Evolutionary conservation across 2,797 vertebrate genomes (phyloP), one percentile per base, ranked within the genome.

Genomic region (Oophaga sylvatica): DNA sequence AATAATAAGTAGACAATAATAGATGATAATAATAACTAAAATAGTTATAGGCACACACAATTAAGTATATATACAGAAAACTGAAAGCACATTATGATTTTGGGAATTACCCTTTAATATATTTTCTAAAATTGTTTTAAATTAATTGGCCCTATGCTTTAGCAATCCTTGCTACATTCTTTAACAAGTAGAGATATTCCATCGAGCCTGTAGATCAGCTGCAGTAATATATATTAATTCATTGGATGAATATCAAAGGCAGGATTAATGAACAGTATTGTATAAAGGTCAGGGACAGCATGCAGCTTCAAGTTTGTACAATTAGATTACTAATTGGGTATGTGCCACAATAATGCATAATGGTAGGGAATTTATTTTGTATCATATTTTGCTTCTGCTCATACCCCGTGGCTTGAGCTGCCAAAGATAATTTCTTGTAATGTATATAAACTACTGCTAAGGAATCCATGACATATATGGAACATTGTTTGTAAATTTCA

Each of bases 261-360:
- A 85, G 73, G 60, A 85, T 85, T 78, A 85, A 77, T 85, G 83
- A 85, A 85, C 71, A 85, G 73, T 65, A 78, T 85, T 77, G 73
- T 85, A 22, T 78, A 85, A 85, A 85, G 83, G 83, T 85, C 83
- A 85, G 20, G 41, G 83, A 76, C 83, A 78, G 60, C 41, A 17
- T 63, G 73, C 60, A 85, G 56, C 83, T 67, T 78, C 83, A 85
- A 85, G 41, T 76, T 85, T 78, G 71, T 60, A 78, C 83, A 85
- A 85, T 85, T 85, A 78, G 73, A 85, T 85, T 85, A 85, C 73
- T 77, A n/a, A 62, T 78, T 85, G 83, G 83, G 83, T 56, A 67
- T 26, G 17, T 85, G 83, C 83, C 83, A 85, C 60, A 67, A 85
- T 60, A 85, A 85, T 53, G 53, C 63, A 78, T 63, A 85, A 77